Evolutionary conservation across 2,797 vertebrate species (phyloP), one percentile per base, ranked within the genome.

Genomic region (Ataeniobius toweri): DNA sequence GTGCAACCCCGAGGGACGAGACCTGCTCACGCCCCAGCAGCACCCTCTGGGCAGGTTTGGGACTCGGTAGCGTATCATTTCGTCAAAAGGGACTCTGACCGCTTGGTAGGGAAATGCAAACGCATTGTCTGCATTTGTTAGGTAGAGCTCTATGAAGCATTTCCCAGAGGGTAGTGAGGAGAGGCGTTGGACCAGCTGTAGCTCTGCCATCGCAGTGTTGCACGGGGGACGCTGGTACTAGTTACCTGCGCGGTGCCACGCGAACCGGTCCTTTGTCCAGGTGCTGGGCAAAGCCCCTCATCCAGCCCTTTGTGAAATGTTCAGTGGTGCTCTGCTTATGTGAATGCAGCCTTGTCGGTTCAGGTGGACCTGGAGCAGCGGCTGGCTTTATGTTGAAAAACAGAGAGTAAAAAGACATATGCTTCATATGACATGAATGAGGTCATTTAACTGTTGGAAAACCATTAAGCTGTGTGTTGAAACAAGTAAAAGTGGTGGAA

Each of bases 1-100:
- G 83, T 84, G 80, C 58, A 79, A 75, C 80, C 89, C 83, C 59
- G 84, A 85, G 84, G 90, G 88, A 83, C 74, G 44, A 78, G 78
- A 86, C 89, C 89, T 89, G 84, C 81, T 92, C 85, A 75, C 76
- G 14, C 90, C 86, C 87, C 93, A 93, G 92, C 89, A 76, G 85
- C 86, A 87, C 86, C 89, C 87, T 89, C 92, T 91, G 85, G 91
- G 87, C 80, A 44, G 92, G 92, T 93, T 88, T 92, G 89, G 86
- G 73, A 88, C 91, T 94, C 74, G 88, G 93, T 93, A 83, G 91
- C 86, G 85, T 93, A 92, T 94, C 82, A 90, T 94, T 95, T 92
- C 79, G 89, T 93, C 91, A 93, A 94, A 95, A 93, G 89, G 89
- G 92, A 93, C 93, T 94, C 88, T 92, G 88, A 92, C 91, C 80